phyloP scores from a whole-genome alignment of 2,797 vertebrate genomes.

The Phoebastria nigripes region DNA sequence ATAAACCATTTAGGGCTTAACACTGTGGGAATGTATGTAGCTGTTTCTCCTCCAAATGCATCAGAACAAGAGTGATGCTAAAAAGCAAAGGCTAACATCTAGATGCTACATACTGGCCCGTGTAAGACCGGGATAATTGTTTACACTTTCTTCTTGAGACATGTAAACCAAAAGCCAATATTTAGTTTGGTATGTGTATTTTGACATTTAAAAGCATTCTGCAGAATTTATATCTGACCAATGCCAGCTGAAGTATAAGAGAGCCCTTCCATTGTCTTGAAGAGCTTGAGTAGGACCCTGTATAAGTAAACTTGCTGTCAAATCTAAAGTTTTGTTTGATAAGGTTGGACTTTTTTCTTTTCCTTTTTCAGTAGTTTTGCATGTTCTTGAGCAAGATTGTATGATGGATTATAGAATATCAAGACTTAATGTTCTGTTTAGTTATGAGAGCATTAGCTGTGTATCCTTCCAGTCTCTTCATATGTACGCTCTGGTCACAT shows the following conservation, averaged over 20 bases:
- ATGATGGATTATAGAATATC: neutral
- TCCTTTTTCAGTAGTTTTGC: neutral
- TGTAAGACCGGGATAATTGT: neutral
- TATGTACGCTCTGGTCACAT: neutral
- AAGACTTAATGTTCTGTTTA: neutral
- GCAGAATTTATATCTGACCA: neutral
- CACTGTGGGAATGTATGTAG: neutral
- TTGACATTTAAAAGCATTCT: conserved; percentile 15
- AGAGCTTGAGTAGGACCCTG: neutral
- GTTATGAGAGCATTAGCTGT: neutral
- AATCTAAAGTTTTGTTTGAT: neutral
- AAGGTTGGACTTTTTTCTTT: neutral
- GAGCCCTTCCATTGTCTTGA: neutral
- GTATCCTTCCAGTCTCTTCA: neutral
- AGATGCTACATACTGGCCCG: neutral
- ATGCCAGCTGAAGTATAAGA: neutral
- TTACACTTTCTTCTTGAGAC: neutral
- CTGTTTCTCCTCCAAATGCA: neutral
- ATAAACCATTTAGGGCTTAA: neutral
- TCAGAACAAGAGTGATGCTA: neutral
- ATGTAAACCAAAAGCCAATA: neutral
- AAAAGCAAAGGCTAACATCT: neutral
- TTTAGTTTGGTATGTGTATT: neutral
- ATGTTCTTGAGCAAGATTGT: neutral
- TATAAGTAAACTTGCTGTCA: neutral